These are phyloP conservation scores for Calonectris borealis DNA, from an alignment of 2,113 vertebrate species.

Conservation along the genomic window DNA sequence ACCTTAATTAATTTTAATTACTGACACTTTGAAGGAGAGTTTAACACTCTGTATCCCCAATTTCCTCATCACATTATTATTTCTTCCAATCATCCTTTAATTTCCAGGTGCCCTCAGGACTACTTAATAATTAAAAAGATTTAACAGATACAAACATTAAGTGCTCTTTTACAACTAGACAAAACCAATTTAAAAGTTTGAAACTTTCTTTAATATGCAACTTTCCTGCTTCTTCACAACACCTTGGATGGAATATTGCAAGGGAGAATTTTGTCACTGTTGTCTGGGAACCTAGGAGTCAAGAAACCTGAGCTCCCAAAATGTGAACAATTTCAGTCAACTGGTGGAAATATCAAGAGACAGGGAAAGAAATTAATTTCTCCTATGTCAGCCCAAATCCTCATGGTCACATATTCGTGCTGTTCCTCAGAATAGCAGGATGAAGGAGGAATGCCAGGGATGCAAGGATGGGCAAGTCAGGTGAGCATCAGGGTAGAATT, in stretches of 20 bases:
- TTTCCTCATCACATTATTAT: constrained; percentile 27
- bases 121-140: constrained; percentile 39
- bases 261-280: not conserved
- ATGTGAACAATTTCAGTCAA: not conserved
- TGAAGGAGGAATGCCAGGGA: not conserved
- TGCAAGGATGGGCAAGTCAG: not conserved
- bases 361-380: not conserved
- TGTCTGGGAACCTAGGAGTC: not conserved
- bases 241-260: not conserved
- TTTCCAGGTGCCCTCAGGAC: constrained; percentile 28
- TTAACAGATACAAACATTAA: constrained; percentile 7
- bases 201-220: not conserved
- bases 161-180: not conserved
- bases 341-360: not conserved
- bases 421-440: not conserved
- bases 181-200: constrained; percentile 22
- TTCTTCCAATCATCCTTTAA: constrained; percentile 48
- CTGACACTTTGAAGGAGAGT: constrained; percentile 45
- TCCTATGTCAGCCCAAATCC: not conserved
- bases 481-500: not conserved
- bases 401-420: not conserved
- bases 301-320: not conserved
- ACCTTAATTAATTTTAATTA: constrained; percentile 38
- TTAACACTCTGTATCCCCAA: constrained; percentile 15
- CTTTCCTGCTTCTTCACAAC: not conserved